Evolutionary conservation across 64 coral and sea anemone genomes (phyloP), one percentile per base, ranked within the genome.

Genomic region (Montipora sp.): DNA sequence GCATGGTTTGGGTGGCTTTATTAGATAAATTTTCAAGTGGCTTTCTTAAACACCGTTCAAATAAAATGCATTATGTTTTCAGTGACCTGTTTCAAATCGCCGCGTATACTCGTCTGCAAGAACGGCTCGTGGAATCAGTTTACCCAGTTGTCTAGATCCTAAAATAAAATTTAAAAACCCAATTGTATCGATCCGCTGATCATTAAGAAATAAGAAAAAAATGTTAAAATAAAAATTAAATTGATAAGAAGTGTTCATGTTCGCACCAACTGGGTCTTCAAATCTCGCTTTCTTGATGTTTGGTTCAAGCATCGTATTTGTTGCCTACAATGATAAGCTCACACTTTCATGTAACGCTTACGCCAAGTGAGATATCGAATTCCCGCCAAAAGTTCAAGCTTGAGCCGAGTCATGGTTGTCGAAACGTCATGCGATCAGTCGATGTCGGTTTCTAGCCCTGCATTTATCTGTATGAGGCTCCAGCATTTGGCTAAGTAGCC

Each of bases 51-150:
- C 6, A 57, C 0, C 7, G 11, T 63, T 11, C 14, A 15, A 63
- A 63, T 14, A 14, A 63, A 63, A 63, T 63, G 60, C 14, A 63
- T 63, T 19, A 10, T 78, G 7, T 49, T 49, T 78, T 36, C 9
- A 2, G 12, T 45, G 80, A 97, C 95, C 89, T 50, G 95, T 94
- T 75, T 97, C 83, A 75, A 97, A n/a, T 47, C 71, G 46, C 51
- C 92, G 95, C 36, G 79, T 77, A 77, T 78, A 92, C 71, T 94
- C 92, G 47, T 94, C 92, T 22, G 92, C 89, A 12, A 97, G 84
- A 59, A 97, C 89, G 16, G 92, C 88, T 70, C 79, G 70, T 51
- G 91, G 79, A 45, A 84, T 75, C 18, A 43, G n/a, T 78, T 50
- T 63, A 20, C 16, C 20, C 55, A 16, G 23, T n/a, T 50, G 61